phyloP scores from a whole-genome alignment of 2,797 vertebrate species.

The Eleutherodactylus coqui region DNA sequence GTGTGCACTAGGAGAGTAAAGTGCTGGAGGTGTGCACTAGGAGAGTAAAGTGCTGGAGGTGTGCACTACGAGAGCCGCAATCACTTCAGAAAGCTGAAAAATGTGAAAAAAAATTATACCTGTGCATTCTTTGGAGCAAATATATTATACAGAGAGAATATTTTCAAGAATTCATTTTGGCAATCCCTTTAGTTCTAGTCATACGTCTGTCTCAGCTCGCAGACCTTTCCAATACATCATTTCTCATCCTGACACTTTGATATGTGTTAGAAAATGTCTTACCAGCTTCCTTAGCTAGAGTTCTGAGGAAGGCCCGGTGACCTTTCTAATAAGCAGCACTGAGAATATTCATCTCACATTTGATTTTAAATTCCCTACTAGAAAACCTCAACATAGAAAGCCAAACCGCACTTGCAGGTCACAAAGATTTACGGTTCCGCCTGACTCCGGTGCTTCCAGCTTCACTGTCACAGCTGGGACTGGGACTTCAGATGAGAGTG shows the following conservation, averaged over 20 bases:
- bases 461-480: constrained; percentile 30
- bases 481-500: constrained; percentile 41
- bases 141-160: too few relatives aligned
- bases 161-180: too few relatives aligned
- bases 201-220: background rate
- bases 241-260: background rate
- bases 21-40: too few relatives aligned
- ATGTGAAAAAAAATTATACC: too few relatives aligned
- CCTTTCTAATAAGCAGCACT: background rate
- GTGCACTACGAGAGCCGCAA: too few relatives aligned
- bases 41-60: too few relatives aligned
- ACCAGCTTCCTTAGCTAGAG: background rate
- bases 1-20: too few relatives aligned
- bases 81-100: too few relatives aligned
- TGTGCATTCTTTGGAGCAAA: too few relatives aligned
- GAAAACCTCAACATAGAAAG: background rate
- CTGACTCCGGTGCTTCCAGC: constrained; percentile 7
- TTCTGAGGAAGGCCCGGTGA: background rate
- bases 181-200: too few relatives aligned
- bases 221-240: background rate
- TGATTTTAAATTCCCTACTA: background rate
- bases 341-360: background rate
- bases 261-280: background rate
- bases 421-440: constrained; percentile 36
- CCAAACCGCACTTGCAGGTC: background rate